Percentiles rank a stretch among this genome's conserved stretches.
Evolutionary conservation across 2,797 vertebrate genomes (phyloP).

Genomic region (Esox lucius): DNA sequence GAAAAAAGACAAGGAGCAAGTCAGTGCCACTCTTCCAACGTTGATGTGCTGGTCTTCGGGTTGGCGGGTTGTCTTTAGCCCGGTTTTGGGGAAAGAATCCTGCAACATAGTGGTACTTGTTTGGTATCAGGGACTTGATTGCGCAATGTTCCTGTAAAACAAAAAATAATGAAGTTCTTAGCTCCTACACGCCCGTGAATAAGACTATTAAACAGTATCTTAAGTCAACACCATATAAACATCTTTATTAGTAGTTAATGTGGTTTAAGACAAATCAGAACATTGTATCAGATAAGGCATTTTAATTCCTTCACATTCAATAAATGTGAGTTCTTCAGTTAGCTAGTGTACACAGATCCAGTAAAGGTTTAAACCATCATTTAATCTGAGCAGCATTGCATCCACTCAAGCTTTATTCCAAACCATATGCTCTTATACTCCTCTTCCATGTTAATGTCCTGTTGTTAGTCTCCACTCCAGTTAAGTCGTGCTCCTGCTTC

Average conservation of each 20-base stretch:
- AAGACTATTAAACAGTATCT: not conserved
- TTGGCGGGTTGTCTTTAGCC: conserved; percentile 61
- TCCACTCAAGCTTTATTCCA: conserved; percentile 39
- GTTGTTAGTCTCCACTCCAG: conserved; percentile 58
- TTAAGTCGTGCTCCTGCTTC: conserved; percentile 44
- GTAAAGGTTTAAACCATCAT: conserved; percentile 9
- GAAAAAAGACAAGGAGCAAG: conserved; percentile 56
- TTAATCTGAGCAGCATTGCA: not conserved
- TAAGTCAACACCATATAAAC: not conserved
- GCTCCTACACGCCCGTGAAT: not conserved
- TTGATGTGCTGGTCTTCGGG: conserved; percentile 65
- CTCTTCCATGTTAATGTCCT: conserved; percentile 56
- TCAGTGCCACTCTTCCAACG: conserved; percentile 72
- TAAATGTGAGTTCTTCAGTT: not conserved
- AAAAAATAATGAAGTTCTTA: not conserved
- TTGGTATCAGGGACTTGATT: not conserved
- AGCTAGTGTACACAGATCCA: not conserved
- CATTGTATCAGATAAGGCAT: not conserved
- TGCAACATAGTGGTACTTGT: not conserved
- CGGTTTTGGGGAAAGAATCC: not conserved
- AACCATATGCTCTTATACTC: conserved; percentile 52
- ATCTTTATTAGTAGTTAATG: not conserved
- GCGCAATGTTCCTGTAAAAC: too few species aligned
- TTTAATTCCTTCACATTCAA: not conserved
- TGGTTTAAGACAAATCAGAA: not conserved